phyloP scores from a whole-genome alignment of 2,797 vertebrate species.

The Squalus acanthias region DNA sequence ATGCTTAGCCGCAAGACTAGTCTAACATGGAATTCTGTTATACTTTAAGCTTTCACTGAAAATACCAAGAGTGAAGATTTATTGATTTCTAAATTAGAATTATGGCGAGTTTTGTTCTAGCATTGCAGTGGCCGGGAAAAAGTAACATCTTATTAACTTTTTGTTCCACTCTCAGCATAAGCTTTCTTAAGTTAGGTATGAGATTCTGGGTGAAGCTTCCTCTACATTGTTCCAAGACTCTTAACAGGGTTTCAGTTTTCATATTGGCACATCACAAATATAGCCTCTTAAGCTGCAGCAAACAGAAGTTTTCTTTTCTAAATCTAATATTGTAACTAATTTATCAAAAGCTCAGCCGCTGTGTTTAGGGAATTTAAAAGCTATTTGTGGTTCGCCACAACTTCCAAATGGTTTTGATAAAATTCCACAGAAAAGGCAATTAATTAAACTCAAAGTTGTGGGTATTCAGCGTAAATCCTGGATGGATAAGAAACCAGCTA shows the following conservation, averaged over 20 bases:
- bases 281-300: not conserved
- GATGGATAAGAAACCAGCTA: not conserved
- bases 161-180: not conserved
- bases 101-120: not conserved
- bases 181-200: not conserved
- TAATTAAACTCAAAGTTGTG: constrained; percentile 29
- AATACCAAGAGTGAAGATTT: not conserved
- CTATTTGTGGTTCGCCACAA: not conserved
- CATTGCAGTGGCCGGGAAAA: not conserved
- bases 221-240: not conserved
- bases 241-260: not conserved
- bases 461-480: not conserved
- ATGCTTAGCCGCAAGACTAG: not conserved
- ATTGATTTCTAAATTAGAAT: not conserved
- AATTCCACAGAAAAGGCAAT: not conserved
- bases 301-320: not conserved
- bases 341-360: not conserved
- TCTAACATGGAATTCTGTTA: not conserved
- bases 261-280: not conserved
- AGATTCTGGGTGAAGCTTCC: not conserved
- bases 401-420: constrained; percentile 4
- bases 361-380: constrained; percentile 3
- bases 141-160: not conserved
- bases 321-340: constrained; percentile 15
- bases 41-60: not conserved